These are phyloP conservation scores for Acinonyx jubatus DNA, from an alignment of 2,113 vertebrate genomes.

Conservation along the genomic window DNA sequence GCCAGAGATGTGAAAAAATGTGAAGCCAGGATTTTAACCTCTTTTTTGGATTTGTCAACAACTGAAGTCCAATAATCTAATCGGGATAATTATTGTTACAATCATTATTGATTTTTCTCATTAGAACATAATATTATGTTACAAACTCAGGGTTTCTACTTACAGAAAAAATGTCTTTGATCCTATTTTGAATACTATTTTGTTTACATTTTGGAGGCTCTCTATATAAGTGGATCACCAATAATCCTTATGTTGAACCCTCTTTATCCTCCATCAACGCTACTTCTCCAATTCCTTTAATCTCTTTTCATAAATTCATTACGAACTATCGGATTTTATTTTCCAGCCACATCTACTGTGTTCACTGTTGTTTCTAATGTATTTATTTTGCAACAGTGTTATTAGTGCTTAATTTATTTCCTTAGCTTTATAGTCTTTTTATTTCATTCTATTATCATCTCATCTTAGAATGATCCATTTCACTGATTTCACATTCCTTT, in stretches of 20 bases:
- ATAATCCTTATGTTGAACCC: not conserved
- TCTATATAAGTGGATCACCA: not conserved
- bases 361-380: not conserved
- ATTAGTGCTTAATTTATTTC: not conserved
- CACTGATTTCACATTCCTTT: not conserved
- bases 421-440: not conserved
- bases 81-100: not conserved
- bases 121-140: not conserved
- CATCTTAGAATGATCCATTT: not conserved
- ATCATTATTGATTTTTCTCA: not conserved
- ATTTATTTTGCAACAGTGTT: not conserved
- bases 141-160: not conserved
- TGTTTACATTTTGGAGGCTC: not conserved
- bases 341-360: not conserved
- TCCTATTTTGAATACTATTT: not conserved
- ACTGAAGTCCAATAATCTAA: not conserved
- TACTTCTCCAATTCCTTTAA: not conserved
- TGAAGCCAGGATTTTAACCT: not conserved
- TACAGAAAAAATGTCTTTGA: not conserved
- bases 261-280: not conserved
- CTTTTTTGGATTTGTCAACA: not conserved
- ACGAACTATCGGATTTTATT: not conserved
- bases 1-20: not conserved
- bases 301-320: not conserved
- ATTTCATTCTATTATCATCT: not conserved